Percentiles rank a stretch among this genome's conserved stretches.
Conservation (phyloP, 2,888 invertebrate species). For the Lasioglossum figueresi region DNA sequence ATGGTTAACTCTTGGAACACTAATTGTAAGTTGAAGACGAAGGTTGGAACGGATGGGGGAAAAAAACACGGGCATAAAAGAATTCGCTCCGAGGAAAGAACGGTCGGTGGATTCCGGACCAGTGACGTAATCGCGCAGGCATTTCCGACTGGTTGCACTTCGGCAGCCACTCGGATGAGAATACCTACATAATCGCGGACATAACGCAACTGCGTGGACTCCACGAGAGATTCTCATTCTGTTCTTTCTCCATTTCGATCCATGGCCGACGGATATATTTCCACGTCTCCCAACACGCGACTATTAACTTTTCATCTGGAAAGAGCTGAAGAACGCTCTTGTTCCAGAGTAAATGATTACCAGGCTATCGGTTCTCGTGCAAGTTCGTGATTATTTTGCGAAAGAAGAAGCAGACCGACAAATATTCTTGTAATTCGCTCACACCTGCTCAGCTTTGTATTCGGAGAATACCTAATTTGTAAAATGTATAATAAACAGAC, state of each 20-base stretch:
- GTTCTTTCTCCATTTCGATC: not conserved
- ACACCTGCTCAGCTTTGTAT: not conserved
- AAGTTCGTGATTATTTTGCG: too few species aligned
- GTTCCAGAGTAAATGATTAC: too few species aligned
- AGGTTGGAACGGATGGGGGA: slow-evolving; percentile 26
- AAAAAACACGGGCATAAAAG: slow-evolving; percentile 51
- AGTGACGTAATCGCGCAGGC: slow-evolving; percentile 81
- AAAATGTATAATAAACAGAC: too few species aligned
- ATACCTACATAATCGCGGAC: slow-evolving; percentile 70
- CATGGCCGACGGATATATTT: not conserved
- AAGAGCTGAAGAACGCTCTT: too few species aligned
- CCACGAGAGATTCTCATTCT: not conserved
- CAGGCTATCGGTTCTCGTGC: too few species aligned
- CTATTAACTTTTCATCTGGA: not conserved
- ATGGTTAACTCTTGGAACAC: not conserved
- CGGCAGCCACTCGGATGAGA: slow-evolving; percentile 69
- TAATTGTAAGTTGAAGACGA: slow-evolving; percentile 37
- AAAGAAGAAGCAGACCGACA: not conserved
- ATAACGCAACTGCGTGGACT: slow-evolving; percentile 54
- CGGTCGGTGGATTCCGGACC: slow-evolving; percentile 80
- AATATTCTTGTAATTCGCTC: not conserved
- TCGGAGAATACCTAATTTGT: not conserved
- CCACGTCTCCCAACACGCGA: not conserved
- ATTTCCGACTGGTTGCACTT: slow-evolving; percentile 83
- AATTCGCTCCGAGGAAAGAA: slow-evolving; percentile 67